Base-by-base conservation (phyloP, 2,113 vertebrate genomes). In the Ptilorrhoa leucosticta region DNA sequence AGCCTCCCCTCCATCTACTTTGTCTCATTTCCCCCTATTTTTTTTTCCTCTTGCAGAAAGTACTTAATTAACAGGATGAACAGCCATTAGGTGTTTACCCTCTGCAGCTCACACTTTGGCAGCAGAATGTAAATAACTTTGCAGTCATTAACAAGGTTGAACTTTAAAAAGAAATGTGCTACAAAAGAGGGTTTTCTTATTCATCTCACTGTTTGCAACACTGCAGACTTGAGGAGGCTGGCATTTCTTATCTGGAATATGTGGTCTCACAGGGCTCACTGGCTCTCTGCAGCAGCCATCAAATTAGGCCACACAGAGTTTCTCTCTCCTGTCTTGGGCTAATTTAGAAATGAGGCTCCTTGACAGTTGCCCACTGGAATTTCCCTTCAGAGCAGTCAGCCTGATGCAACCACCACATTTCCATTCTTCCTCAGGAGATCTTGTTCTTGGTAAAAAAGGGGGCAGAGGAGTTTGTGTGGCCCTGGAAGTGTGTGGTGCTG, bases 51-150 rank as follows among this genome's bases (percentile, higher is more conserved):
- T 66, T 93, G 71, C 60, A 95, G 76, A 86, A 94, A 73, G 89
- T 66, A 28, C 48, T 94, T 95, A 57, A 93, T 95, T 94, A 96
- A 75, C 64, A 73, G 83, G 81, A 77, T 79, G 93, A 95, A 96
- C 93, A 83, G 39, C 83, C 71, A 88, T 95, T 94, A 94, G 93
- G 94, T 93, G 88, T 93, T 94, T 81, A 92, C 90, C 90, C 69
- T 96, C 79, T 83, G 77, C 92, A 97, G 40, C 90, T 96, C 83
- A 60, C 61, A 45, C 85, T 93, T 78, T 23, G 33, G 79, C 87
- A 86, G 82, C 83, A 83, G 90, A 93, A 96, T 92, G 90, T 85
- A 94, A 92, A 96, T 96, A 94, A 83, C 76, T 96, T 80, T 78
- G 79, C 88, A 87, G 80, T 75, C 80, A 88, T 92, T 96, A 96